Base-by-base conservation (phyloP, 2,113 vertebrate species). In the Callocephalon fimbriatum region DNA sequence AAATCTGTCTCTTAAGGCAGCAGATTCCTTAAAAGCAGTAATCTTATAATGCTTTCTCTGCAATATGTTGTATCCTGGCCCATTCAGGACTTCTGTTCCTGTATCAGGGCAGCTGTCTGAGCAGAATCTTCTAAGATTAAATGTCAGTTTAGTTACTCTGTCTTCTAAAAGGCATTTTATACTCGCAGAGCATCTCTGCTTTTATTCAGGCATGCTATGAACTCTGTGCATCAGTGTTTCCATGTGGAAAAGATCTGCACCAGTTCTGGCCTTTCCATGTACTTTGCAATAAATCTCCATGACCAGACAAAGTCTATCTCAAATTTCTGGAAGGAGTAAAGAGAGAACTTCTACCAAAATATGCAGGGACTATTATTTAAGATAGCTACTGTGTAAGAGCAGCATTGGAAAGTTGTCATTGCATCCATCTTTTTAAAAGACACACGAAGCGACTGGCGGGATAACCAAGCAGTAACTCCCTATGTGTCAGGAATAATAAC, bases 221-320 rank as follows among this genome's bases (percentile, higher is more conserved):
- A 82, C 40, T 87, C 71, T 62, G 2, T 77, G 35, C 66, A 37
- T 92, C 47, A 87, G 3, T 23, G 20, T 95, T 95, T 77, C 88
- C 86, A 47, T 8, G 22, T 88, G 83, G 79, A 96, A 95, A 79
- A 53, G 59, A 79, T 77, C 42, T 50, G 37, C 22, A 54, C 47
- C 8, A 25, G 15, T 75, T 92, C 72, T 95, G 72, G 79, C 68
- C 35, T 42, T 88, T 93, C 32, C 38, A 44, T 9, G 15, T n/a
- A 67, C n/a, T 14, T 75, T 86, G 68, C 51, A 96, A 74, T 84
- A 94, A 87, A 93, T 91, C 59, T 86, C 68, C 38, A 67, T n/a
- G 23, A 59, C 17, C 1, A 17, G 67, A 75, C 0, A 1, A 71
- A 87, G 27, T 29, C 66, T 56, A 44, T 68, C 87, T 89, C 89